Conservation (phyloP, 2,888 invertebrate species). For the Drosophila fungiperda region DNA sequence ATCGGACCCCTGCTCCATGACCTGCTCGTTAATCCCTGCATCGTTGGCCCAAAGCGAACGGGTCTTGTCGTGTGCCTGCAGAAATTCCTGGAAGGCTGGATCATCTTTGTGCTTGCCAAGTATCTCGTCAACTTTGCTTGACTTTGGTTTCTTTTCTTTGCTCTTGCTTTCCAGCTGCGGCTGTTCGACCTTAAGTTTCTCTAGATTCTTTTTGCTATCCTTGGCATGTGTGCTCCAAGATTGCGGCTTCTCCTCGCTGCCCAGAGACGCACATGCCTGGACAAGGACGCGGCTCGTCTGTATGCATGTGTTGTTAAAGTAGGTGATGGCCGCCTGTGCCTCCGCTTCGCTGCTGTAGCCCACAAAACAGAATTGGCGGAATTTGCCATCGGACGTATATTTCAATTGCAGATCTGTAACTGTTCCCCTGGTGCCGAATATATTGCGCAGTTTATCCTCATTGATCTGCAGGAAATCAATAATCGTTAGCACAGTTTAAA, state of each 20-base stretch:
- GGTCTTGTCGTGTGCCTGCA: constrained; percentile 91
- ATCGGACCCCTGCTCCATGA: constrained; percentile 64
- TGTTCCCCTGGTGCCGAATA: constrained; percentile 92
- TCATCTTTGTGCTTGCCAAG: constrained; percentile 93
- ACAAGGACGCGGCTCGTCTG: constrained; percentile 93
- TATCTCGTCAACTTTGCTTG: constrained; percentile 88
- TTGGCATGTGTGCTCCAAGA: constrained; percentile 97
- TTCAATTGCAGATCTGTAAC: constrained; percentile 98
- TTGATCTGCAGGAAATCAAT: constrained; percentile 88
- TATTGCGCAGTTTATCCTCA: constrained; percentile 90
- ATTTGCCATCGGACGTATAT: constrained; percentile 95
- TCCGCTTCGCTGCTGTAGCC: constrained; percentile 94
- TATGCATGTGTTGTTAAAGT: constrained; percentile 94
- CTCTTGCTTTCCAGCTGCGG: constrained; percentile 81
- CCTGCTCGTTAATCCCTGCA: constrained; percentile 78
- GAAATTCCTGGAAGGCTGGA: constrained; percentile 94
- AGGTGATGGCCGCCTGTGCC: constrained; percentile 90
- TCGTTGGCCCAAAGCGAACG: constrained; percentile 87
- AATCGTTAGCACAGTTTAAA: neutral
- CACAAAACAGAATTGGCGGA: constrained; percentile 96
- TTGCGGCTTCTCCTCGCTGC: constrained; percentile 91
- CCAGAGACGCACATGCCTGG: constrained; percentile 89
- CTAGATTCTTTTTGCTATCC: constrained; percentile 88
- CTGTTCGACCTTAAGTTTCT: constrained; percentile 81
- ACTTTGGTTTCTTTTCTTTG: constrained; percentile 77